These are phyloP conservation scores for Lasioglossum albipes DNA, from an alignment of 1,140 invertebrate genomes.

Conservation along the genomic window DNA sequence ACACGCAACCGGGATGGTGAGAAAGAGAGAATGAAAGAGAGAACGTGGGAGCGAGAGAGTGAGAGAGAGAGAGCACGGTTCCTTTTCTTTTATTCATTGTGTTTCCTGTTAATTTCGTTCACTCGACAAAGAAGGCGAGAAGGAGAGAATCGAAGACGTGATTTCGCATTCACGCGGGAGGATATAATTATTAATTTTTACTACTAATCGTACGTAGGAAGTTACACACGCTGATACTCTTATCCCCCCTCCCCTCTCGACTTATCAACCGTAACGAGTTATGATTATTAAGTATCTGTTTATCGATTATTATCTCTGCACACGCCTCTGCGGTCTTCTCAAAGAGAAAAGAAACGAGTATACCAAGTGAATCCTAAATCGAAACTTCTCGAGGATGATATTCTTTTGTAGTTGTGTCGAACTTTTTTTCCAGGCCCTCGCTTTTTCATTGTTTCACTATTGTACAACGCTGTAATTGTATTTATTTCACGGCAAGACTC, in stretches of 20 bases:
- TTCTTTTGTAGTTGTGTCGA: slow-evolving; percentile 19
- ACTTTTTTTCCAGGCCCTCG: neutral
- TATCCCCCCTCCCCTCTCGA: neutral
- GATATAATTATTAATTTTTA: slow-evolving; percentile 10
- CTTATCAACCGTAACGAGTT: slow-evolving; percentile 7
- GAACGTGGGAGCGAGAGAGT: neutral
- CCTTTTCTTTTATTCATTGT: slow-evolving; percentile 10
- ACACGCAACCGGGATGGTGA: neutral
- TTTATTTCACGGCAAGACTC: slow-evolving; percentile 32
- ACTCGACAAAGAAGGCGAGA: neutral
- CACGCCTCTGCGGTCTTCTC: neutral
- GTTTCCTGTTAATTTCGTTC: neutral
- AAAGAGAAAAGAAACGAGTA: neutral
- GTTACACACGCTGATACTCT: slow-evolving; percentile 2
- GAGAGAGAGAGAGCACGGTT: slow-evolving; percentile 19
- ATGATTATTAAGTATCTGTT: slow-evolving; percentile 14
- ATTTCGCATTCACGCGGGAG: neutral
- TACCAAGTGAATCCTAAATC: neutral
- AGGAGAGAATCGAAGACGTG: neutral
- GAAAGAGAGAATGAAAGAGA: slow-evolving; percentile 9
- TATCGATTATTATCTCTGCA: slow-evolving; percentile 11
- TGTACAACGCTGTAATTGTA: slow-evolving; percentile 34
- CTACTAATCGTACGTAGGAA: slow-evolving; percentile 30
- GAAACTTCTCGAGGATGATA: neutral
- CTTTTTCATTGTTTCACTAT: slow-evolving; percentile 24